Percentiles rank a stretch among this genome's conserved stretches.
Evolutionary conservation across 2,888 invertebrate species (phyloP).

Genomic region (Cyrtodaria siliqua): DNA sequence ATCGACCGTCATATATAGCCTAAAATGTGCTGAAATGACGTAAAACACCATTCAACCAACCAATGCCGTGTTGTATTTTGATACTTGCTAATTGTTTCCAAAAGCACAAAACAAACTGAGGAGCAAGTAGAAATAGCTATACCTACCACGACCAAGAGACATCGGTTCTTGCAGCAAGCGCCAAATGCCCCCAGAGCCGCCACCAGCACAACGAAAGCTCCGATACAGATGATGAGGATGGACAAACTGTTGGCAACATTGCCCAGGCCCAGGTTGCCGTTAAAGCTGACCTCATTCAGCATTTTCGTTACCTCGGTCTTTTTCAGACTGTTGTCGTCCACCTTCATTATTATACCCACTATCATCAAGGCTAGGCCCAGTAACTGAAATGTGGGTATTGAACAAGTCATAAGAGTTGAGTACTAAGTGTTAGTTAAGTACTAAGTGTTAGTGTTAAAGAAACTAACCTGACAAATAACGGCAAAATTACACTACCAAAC

Average conservation of each 20-base stretch:
- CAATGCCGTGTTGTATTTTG: too few species aligned
- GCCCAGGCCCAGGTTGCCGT: conserved; percentile 42
- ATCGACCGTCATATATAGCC: too few species aligned
- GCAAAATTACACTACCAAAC: too few species aligned
- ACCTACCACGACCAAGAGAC: conserved; percentile 58
- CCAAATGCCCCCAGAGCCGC: conserved; percentile 57
- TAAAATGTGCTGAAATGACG: too few species aligned
- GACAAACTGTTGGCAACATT: conserved; percentile 52
- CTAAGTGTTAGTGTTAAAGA: too few species aligned
- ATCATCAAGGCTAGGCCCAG: conserved; percentile 60
- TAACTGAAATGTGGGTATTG: conserved; percentile 52
- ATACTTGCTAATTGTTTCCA: too few species aligned
- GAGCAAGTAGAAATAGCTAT: conserved; percentile 10
- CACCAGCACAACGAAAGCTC: conserved; percentile 52
- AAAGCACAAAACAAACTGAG: too few species aligned
- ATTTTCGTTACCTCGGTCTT: conserved; percentile 39
- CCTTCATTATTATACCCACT: conserved; percentile 58
- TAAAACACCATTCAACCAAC: too few species aligned
- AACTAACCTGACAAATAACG: too few species aligned
- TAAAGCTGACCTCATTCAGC: conserved; percentile 54
- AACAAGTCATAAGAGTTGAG: too few species aligned
- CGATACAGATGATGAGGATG: conserved; percentile 56
- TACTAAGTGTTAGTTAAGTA: too few species aligned
- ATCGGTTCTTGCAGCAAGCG: conserved; percentile 62
- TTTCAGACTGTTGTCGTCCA: conserved; percentile 39